These are phyloP conservation scores for Agonopterix alstromeriana DNA, from an alignment of 2,888 invertebrate species.

Conservation along the genomic window DNA sequence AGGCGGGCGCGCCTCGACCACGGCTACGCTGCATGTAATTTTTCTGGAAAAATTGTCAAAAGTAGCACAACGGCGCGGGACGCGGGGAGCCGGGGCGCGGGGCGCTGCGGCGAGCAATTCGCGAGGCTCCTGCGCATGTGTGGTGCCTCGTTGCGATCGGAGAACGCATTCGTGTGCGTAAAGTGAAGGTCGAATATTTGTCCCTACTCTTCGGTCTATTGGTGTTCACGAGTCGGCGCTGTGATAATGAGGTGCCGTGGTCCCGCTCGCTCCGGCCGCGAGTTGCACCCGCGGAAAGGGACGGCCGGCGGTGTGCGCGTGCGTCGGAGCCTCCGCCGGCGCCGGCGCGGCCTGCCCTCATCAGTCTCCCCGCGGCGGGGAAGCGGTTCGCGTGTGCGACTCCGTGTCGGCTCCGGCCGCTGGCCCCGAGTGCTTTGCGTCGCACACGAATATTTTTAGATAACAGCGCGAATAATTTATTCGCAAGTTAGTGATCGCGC, in stretches of 20 bases:
- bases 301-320: constrained; percentile 60
- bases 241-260: constrained; percentile 64
- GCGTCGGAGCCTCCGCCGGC: constrained; percentile 69
- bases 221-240: constrained; percentile 73
- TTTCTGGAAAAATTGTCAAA: constrained; percentile 76
- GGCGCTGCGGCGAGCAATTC: constrained; percentile 49
- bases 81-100: constrained; percentile 23
- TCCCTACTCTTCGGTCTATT: constrained; percentile 75
- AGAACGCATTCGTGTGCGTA: constrained; percentile 59
- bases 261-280: constrained; percentile 51
- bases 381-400: constrained; percentile 69
- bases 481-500: constrained; percentile 70
- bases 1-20: constrained; percentile 42
- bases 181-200: constrained; percentile 77
- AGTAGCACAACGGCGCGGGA: constrained; percentile 57
- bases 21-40: constrained; percentile 65
- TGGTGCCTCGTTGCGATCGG: constrained; percentile 48
- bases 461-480: constrained; percentile 74
- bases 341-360: constrained; percentile 71
- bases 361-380: constrained; percentile 76
- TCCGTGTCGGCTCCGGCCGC: constrained; percentile 49
- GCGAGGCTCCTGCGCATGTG: constrained; percentile 48
- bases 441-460: constrained; percentile 74
- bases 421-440: constrained; percentile 46
- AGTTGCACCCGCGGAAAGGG: constrained; percentile 40